Evolutionary conservation across 37 sponge, comb jelly and placozoan genomes (phyloP), one percentile per base, ranked within the genome.

Genomic region (Chondrilla cf. caribensis): DNA sequence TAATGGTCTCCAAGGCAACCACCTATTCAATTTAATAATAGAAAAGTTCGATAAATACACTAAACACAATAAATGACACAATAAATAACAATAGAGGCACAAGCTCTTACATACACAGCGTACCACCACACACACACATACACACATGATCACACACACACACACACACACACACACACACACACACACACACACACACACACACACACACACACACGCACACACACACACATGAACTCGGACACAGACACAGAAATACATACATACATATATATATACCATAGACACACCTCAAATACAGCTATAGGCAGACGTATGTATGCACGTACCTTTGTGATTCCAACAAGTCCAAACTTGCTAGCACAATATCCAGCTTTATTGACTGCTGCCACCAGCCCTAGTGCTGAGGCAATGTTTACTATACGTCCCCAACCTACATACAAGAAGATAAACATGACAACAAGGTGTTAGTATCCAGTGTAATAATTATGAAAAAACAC

Each of bases 351-450:
- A 62, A 75, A 77, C 58, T 91, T 91, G 26, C 79, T 51, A 28
- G 91, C 82, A 51, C 58, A 62, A 78, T 91, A 91, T 37, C 85
- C 81, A 73, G 82, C 51, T 51, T 91, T 91, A 60, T 84, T 84
- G 60, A 35, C 70, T 28, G 89, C 83, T 3, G 65, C 91, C 26
- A 87, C 85, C 60, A 91, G 82, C 2, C 91, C 91, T 84, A 84
- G 85, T 18, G 38, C 85, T 35, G 91, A 91, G 29, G 91, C 47
- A 25, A 87, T 91, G 65, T 91, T 91, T 60, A 91, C 39, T 19
- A 91, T 91, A 4, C 91, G 55, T 6, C 91, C 91, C 91, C 91
- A 91, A 28, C 88, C 88, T 87, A 44, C 37, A 77, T 35, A 62
- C 57, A 22, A 18, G 7, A 26, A 7, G 24, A 22, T 47, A 47